These are phyloP conservation scores for Campodea augens DNA, from an alignment of 1,140 invertebrate genomes.

Conservation along the genomic window DNA sequence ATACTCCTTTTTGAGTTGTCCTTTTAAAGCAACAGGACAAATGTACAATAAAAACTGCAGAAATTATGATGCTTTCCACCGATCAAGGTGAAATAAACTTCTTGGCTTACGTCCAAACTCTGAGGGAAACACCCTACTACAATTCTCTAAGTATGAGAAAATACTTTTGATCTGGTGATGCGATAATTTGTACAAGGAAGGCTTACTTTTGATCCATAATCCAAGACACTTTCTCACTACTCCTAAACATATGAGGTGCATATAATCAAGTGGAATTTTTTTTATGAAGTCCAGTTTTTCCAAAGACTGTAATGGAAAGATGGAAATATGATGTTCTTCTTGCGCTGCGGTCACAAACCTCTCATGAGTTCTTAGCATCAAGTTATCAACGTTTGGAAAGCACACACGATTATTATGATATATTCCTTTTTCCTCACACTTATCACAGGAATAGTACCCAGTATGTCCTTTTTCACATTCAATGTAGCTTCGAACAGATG, in stretches of 20 bases:
- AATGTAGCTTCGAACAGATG: neutral
- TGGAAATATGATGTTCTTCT: neutral
- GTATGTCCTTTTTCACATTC: neutral
- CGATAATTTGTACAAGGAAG: neutral
- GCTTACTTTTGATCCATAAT: neutral
- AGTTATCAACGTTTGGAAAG: neutral
- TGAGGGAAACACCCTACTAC: constrained; percentile 7
- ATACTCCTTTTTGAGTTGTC: neutral
- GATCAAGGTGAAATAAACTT: constrained; percentile 7
- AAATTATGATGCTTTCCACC: constrained; percentile 13
- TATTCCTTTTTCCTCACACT: neutral
- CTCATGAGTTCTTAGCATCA: neutral
- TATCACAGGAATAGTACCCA: neutral
- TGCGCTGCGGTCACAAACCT: neutral
- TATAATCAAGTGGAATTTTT: neutral
- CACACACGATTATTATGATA: neutral
- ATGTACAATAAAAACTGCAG: constrained; percentile 13
- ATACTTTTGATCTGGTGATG: constrained; percentile 5
- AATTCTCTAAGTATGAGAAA: neutral
- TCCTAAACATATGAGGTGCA: neutral
- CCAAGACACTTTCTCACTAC: neutral
- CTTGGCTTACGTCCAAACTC: constrained; percentile 12
- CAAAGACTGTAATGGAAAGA: neutral
- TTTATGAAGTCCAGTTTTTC: neutral
- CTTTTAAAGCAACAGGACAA: constrained; percentile 10